Evolutionary conservation across 2,888 invertebrate species (phyloP).

Genomic region (Seira musarum): DNA sequence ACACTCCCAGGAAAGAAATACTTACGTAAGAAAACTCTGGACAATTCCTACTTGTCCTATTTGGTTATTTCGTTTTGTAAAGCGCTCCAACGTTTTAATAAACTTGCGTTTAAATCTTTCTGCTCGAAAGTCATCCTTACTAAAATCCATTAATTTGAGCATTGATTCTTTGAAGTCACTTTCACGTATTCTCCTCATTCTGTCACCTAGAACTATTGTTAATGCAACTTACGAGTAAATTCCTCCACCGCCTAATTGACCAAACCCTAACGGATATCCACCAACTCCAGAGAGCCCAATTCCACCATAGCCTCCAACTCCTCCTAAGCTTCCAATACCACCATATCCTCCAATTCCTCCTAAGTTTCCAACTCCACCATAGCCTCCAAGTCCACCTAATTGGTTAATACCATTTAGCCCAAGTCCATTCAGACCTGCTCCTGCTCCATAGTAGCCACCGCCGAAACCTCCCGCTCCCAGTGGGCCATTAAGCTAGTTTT

Average conservation of each 20-base stretch:
- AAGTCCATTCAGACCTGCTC: no score
- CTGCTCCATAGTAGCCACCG: no score
- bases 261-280: background rate
- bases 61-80: conserved; percentile 25
- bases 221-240: conserved; percentile 56
- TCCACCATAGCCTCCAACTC: conserved; percentile 23
- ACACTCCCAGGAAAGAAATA: no score
- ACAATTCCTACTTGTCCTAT: conserved; percentile 27
- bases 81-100: conserved; percentile 40
- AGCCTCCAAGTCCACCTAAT: conserved; percentile 22
- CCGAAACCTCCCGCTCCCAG: conserved; percentile 18
- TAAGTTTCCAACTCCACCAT: no score
- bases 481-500: no score
- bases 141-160: conserved; percentile 12
- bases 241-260: conserved; percentile 33
- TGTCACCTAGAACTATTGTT: no score
- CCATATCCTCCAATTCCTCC: conserved; percentile 39
- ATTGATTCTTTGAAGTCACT: background rate
- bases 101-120: conserved; percentile 48
- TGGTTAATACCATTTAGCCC: no score
- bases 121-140: conserved; percentile 40
- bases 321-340: no score
- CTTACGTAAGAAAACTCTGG: conserved; percentile 43
- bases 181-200: conserved; percentile 19
- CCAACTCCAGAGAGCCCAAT: conserved; percentile 28